Base-by-base conservation (phyloP, 2,888 invertebrate species). In the Drosophila fungiperda region DNA sequence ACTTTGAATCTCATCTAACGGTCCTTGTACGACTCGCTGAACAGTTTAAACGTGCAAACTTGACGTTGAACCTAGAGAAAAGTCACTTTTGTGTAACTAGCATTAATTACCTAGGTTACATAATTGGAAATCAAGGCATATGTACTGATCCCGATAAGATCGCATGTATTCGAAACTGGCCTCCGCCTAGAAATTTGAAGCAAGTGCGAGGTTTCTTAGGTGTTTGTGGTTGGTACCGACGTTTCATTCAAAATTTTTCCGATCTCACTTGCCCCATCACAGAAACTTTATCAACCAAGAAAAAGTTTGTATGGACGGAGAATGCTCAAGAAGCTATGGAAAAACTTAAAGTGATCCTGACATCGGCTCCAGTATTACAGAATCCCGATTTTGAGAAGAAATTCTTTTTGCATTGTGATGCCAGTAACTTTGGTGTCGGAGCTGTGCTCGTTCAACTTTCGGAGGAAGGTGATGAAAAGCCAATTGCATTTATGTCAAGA, bases 201-300 rank as follows among this genome's bases (percentile, higher is more conserved):
- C 49, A 49, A 29, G 49, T 49, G 29, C 4, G 7, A 35, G n/a
- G 32, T 3, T 32, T 52, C 20, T 32, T 52, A 49, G 52, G 52
- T 15, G 35, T 65, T 9, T 52, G 58, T 38, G 57, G 57, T 12
- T 64, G 49, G 57, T 64, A 64, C 12, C 33, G 54, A 3, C 23
- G 54, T 3, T 63, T 63, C 3, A 63, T 55, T 1, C 11, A n/a
- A 1, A 36, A 57, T 12, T 64, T 57, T n/a, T n/a, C 64, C 1
- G 48, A 57, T 3, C 26, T 49, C 1, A 23, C 38, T 8, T 57
- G 36, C 9, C 65, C 58, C 9, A 57, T 65, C 12, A 58, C 50
- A 1, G 36, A 54, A 12, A 7, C 23, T 12, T 20, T 45, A 23
- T 9, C n/a, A 6, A 20, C 32, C 40, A 64, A 17, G 57, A 50